A percentile compares a stretch with the other conserved stretches of the same genome.
These are phyloP conservation scores for Menidia beryllina DNA, from an alignment of 2,113 vertebrate species.

Conservation along the genomic window DNA sequence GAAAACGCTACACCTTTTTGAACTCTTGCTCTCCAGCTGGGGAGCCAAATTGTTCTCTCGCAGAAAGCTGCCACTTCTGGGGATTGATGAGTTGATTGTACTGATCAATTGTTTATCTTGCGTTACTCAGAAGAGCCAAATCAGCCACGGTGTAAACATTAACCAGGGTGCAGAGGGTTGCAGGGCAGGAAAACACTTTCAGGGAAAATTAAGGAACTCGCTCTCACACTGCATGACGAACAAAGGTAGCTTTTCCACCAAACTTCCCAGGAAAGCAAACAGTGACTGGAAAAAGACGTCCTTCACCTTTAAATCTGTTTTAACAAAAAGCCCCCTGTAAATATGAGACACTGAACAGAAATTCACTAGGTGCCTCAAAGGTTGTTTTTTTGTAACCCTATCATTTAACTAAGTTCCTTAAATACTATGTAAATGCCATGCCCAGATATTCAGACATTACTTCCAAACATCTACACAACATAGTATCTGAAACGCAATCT, in stretches of 20 bases:
- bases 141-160: conserved; percentile 71
- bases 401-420: neutral
- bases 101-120: conserved; percentile 69
- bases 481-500: too few relatives aligned
- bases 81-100: conserved; percentile 54
- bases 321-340: conserved; percentile 14
- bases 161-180: conserved; percentile 50
- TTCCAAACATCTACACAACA: neutral
- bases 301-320: conserved; percentile 31
- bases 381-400: neutral
- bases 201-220: conserved; percentile 48
- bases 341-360: conserved; percentile 23
- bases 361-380: conserved; percentile 16
- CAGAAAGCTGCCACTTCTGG: conserved; percentile 24
- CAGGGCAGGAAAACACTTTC: conserved; percentile 50
- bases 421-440: neutral
- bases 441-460: neutral
- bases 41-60: conserved; percentile 52
- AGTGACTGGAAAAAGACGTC: conserved; percentile 6
- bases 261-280: conserved; percentile 24
- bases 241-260: conserved; percentile 29
- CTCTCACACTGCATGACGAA: conserved; percentile 23
- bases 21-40: conserved; percentile 52
- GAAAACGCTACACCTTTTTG: conserved; percentile 61
- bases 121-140: conserved; percentile 59